Evolutionary conservation across 2,113 vertebrate genomes (phyloP).

Genomic region (Gopherus flavomarginatus): DNA sequence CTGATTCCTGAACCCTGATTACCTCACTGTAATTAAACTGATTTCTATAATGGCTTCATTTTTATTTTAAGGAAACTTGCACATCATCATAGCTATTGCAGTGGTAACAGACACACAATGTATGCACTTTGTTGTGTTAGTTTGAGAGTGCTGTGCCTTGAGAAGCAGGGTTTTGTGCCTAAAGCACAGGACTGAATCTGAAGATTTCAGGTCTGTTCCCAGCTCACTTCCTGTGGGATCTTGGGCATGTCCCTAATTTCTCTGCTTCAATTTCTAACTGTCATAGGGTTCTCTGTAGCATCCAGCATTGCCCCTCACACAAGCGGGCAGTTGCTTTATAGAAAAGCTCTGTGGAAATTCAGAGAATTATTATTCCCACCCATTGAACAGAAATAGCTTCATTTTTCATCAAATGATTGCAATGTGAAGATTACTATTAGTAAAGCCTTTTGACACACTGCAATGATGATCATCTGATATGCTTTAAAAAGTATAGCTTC

Average conservation of each 20-base stretch:
- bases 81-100: conserved; percentile 15
- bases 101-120: not conserved
- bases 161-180: conserved; percentile 42
- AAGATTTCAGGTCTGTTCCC: conserved; percentile 40
- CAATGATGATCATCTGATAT: not conserved
- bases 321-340: not conserved
- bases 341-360: not conserved
- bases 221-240: conserved; percentile 12
- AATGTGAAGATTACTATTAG: not conserved
- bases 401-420: not conserved
- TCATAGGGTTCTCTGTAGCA: not conserved
- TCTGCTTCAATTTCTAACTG: conserved; percentile 15
- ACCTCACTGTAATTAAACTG: conserved; percentile 15
- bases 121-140: conserved; percentile 22
- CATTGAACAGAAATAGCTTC: not conserved
- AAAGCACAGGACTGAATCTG: not conserved
- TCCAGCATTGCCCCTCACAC: not conserved
- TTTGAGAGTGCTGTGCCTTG: conserved; percentile 10
- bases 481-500: not conserved
- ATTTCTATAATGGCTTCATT: not conserved
- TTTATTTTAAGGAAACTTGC: not conserved
- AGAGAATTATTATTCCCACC: not conserved
- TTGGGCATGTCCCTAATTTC: not conserved
- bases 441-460: not conserved
- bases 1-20: conserved; percentile 40